Base-by-base conservation (phyloP, 2,888 invertebrate species). In the Bruchidius siliquastri region DNA sequence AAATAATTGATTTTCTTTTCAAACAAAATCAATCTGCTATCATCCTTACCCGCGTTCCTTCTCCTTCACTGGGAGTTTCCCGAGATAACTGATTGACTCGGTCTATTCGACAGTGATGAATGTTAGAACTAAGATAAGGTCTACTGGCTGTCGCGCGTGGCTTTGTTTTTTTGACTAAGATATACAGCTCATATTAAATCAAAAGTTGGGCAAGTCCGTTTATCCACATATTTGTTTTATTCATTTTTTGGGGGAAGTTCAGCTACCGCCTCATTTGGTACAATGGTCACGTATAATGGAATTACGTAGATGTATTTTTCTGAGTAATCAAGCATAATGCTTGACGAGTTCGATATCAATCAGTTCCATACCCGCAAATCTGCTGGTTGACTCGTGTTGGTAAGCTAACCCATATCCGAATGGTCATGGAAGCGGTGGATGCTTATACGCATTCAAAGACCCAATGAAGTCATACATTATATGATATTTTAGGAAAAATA, bases 51-150 rank as follows among this genome's bases (percentile, higher is more conserved):
- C n/a, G n/a, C 30, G 30, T 8, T 8, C 30, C 8, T 30, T 8
- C 30, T 30, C 8, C 30, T 30, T 30, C 30, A 30, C 4, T 30
- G 8, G 8, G 8, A 30, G 4, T 30, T 72, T 72, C 30, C 73
- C 70, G 21, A 66, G 13, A 72, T 69, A 71, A 30, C 66, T 76
- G 79, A 77, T 79, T 78, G 78, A 80, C 80, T 78, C 18, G 49
- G 49, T 49, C 76, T 74, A 76, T 74, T 75, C 77, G 83, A 84
- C 83, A 82, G 81, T 83, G 84, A 84, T 83, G 80, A 81, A 84
- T 84, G 78, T 79, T 75, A 74, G 75, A 76, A 77, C 79, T 81
- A 81, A 80, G 84, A 84, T 84, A 84, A 81, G 81, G 83, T 84
- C 83, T 80, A 78, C 77, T 78, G 49, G 80, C 79, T 80, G 79